These are phyloP conservation scores for Mormyrops attenuatus DNA, from an alignment of 2,797 vertebrate species.

Conservation along the genomic window DNA sequence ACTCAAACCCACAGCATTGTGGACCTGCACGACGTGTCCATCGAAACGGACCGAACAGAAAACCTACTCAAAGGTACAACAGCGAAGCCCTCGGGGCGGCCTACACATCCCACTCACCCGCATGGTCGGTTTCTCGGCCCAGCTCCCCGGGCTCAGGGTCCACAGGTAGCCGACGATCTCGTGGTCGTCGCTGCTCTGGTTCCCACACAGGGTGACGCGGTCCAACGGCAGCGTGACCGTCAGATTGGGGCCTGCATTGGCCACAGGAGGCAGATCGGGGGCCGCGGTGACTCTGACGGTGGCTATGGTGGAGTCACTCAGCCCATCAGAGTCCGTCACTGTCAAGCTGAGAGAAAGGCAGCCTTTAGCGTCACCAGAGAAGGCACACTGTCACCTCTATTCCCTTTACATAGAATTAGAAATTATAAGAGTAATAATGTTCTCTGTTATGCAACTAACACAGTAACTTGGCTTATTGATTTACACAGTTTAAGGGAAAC, in stretches of 20 bases:
- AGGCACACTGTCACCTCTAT: background rate
- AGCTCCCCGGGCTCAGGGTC: slow-evolving; percentile 60
- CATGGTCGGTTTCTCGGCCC: slow-evolving; percentile 58
- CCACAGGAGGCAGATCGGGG: slow-evolving; percentile 52
- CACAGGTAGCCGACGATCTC: slow-evolving; percentile 65
- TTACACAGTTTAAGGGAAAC: background rate
- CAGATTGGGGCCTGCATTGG: slow-evolving; percentile 63
- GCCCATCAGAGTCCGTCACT: slow-evolving; percentile 41
- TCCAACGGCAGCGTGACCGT: slow-evolving; percentile 64
- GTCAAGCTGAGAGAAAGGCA: slow-evolving; percentile 33
- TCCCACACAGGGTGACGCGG: slow-evolving; percentile 63
- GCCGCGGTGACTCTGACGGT: slow-evolving; percentile 30
- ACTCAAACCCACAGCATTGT: background rate
- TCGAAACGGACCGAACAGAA: background rate
- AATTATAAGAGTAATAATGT: background rate
- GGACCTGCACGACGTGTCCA: background rate
- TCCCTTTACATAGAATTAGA: background rate
- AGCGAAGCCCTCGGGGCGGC: too few relatives aligned
- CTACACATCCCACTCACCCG: slow-evolving; percentile 50
- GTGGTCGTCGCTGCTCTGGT: slow-evolving; percentile 67
- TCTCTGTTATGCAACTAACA: background rate
- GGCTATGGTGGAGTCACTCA: slow-evolving; percentile 41
- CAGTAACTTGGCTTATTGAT: background rate
- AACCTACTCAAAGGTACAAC: background rate
- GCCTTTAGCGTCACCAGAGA: background rate